phyloP scores from a whole-genome alignment of 2,113 vertebrate species.

The Hystrix cristata region DNA sequence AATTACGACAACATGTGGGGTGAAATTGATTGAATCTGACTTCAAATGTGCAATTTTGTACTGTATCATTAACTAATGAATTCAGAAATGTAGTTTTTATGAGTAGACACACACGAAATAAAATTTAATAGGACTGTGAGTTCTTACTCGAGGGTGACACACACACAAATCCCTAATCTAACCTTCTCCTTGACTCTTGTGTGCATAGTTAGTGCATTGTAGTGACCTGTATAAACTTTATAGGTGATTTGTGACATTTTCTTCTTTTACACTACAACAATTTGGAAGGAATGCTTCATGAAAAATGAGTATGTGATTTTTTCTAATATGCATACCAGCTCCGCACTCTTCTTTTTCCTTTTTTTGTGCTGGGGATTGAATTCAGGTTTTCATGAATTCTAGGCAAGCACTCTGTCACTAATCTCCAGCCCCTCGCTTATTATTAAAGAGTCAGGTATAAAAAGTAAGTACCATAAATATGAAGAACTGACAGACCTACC shows the following conservation, averaged over 20 bases:
- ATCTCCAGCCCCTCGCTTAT: neutral
- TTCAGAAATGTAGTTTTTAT: conserved; percentile 27
- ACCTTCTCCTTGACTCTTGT: neutral
- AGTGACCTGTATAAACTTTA: neutral
- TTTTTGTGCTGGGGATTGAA: neutral
- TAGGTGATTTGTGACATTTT: conserved; percentile 28
- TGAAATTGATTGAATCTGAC: conserved; percentile 2
- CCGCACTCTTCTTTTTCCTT: neutral
- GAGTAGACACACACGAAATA: neutral
- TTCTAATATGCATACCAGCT: neutral
- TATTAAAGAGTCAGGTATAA: neutral
- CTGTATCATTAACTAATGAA: neutral
- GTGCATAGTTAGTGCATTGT: neutral
- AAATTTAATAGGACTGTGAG: neutral
- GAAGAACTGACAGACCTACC: neutral
- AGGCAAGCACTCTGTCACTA: neutral
- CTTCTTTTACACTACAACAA: neutral
- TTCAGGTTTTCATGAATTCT: neutral
- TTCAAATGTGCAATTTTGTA: neutral
- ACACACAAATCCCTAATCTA: neutral
- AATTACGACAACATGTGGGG: conserved; percentile 4
- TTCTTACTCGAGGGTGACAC: neutral
- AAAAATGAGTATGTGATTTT: neutral
- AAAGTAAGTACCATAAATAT: neutral
- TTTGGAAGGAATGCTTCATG: neutral